Evolutionary conservation across 2,888 invertebrate species (phyloP).

Genomic region (Drosophila neonasuta): DNA sequence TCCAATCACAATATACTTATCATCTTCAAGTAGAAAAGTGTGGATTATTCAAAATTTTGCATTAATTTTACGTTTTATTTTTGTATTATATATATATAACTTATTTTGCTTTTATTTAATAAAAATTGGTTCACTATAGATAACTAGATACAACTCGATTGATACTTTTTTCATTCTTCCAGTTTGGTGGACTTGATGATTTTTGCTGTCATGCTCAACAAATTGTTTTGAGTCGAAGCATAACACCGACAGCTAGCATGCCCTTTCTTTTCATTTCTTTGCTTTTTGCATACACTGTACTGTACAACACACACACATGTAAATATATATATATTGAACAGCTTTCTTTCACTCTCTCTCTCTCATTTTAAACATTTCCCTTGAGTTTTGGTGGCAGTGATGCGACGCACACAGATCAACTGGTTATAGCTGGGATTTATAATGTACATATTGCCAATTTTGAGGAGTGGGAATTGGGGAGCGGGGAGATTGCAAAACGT

Average conservation of each 20-base stretch:
- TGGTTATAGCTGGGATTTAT: slow-evolving; percentile 12
- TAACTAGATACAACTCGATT: slow-evolving; percentile 58
- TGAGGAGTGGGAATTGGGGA: too few relatives aligned
- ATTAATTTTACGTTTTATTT: slow-evolving; percentile 22
- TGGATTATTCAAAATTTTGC: slow-evolving; percentile 4
- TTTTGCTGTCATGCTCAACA: neutral
- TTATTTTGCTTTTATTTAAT: slow-evolving; percentile 71
- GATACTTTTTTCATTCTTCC: slow-evolving; percentile 39
- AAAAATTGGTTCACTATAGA: slow-evolving; percentile 71
- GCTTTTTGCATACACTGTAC: neutral
- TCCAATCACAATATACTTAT: neutral
- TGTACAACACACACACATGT: slow-evolving; percentile 1
- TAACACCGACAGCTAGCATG: slow-evolving; percentile 11
- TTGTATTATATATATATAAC: slow-evolving; percentile 66
- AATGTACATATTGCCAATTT: slow-evolving; percentile 16
- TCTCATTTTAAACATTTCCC: slow-evolving; percentile 18
- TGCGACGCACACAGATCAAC: slow-evolving; percentile 30
- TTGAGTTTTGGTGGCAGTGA: slow-evolving; percentile 46
- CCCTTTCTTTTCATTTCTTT: slow-evolving; percentile 13
- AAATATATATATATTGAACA: slow-evolving; percentile 10
- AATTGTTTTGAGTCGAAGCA: neutral
- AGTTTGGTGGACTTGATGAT: slow-evolving; percentile 46
- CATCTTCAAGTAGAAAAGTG: slow-evolving; percentile 1
- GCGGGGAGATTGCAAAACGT: neutral
- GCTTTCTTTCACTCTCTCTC: neutral